Percentiles rank a stretch among this genome's conserved stretches.
Evolutionary conservation across 2,113 vertebrate genomes (phyloP).

Genomic region (Scomber scombrus): DNA sequence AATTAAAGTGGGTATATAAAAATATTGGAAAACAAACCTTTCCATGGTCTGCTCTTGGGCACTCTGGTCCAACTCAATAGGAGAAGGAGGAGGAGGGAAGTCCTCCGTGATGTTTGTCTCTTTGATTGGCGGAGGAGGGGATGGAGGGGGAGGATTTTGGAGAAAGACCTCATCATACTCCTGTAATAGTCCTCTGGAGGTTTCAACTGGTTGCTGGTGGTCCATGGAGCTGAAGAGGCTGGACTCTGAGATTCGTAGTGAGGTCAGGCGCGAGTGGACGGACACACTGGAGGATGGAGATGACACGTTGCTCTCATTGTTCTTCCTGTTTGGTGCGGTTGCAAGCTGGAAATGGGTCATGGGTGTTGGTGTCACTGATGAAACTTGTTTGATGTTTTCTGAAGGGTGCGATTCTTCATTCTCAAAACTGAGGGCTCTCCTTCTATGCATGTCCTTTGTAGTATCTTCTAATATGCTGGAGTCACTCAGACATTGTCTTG

Average conservation of each 20-base stretch:
- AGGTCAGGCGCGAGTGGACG: slow-evolving; percentile 60
- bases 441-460: slow-evolving; percentile 67
- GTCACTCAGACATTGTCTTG: slow-evolving; percentile 52
- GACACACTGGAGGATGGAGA: slow-evolving; percentile 39
- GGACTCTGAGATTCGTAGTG: slow-evolving; percentile 89
- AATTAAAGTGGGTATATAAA: not conserved
- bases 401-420: not conserved
- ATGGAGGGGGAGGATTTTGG: slow-evolving; percentile 64
- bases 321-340: slow-evolving; percentile 33
- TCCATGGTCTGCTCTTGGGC: not conserved
- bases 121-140: slow-evolving; percentile 57
- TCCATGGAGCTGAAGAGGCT: slow-evolving; percentile 61
- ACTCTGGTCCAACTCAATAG: slow-evolving; percentile 52
- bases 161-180: slow-evolving; percentile 91
- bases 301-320: not conserved
- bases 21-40: slow-evolving; percentile 45
- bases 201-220: slow-evolving; percentile 55
- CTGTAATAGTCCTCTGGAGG: not conserved
- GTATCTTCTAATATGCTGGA: slow-evolving; percentile 60
- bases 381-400: slow-evolving; percentile 17
- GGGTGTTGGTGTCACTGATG: not conserved
- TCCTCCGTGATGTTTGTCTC: slow-evolving; percentile 77
- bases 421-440: slow-evolving; percentile 60
- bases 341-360: slow-evolving; percentile 6
- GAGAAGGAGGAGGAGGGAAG: slow-evolving; percentile 75